Evolutionary conservation across 1,140 invertebrate species (phyloP), one percentile per base, ranked within the genome.

Genomic region (Mesaphorura yosii): DNA sequence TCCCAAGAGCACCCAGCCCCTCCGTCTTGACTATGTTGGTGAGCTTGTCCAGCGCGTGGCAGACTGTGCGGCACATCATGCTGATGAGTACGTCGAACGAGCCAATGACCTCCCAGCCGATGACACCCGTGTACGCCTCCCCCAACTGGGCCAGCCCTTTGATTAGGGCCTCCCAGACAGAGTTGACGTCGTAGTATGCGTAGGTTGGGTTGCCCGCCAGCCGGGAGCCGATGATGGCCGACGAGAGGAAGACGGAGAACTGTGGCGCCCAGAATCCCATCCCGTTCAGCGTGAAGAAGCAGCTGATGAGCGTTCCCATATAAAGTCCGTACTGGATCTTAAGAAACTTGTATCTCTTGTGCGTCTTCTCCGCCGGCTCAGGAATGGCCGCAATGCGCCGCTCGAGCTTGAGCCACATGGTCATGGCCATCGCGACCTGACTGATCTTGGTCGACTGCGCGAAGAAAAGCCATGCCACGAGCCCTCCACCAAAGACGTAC

Each of bases 31-130:
- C 22, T 17, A 20, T 5, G 4, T 15, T 26, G 15, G 31, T 48
- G 27, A 48, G 14, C 4, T 17, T 20, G 29, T 48, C 46, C 22
- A 48, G 10, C 10, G 29, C 27, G 12, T 48, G 7, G 25, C 12
- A 48, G 15, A 48, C 5, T 19, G 20, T 48, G 12, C 46, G 46
- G 20, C 25, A 48, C 22, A 48, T 48, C 46, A 48, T 29, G 46
- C 6, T 10, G 4, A 48, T 26, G 6, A 31, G 14, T 5, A 48
- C 25, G 23, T 48, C 46, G 7, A 48, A 48, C 10, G 20, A 27
- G 20, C 25, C 25, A 15, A 31, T 31, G 10, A 29, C 14, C 17
- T 26, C 25, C 46, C 46, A 48, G 7, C 28, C 46, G 20, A 31
- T 31, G 12, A 29, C 25, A 10, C 26, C 5, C 12, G 46, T 27